phyloP scores from a whole-genome alignment of 2,888 invertebrate genomes.

The Byasa hedistus region DNA sequence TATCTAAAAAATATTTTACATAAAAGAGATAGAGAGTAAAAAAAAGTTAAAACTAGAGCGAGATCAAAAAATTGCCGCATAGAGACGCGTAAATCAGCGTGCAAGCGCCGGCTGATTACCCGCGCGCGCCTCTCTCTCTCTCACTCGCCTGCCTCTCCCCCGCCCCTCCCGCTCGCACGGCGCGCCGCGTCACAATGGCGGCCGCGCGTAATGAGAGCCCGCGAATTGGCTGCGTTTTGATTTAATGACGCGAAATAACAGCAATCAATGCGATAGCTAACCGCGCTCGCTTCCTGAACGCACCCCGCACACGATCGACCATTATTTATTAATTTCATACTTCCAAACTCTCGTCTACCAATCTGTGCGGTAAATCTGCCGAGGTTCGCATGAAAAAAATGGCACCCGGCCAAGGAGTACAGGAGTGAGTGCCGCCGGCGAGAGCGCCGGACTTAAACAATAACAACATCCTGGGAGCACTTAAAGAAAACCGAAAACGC shows the following conservation, averaged over 20 bases:
- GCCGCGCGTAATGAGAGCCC: conserved; percentile 58
- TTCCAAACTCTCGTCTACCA: too few species aligned
- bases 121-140: conserved; percentile 41
- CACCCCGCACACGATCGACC: background rate
- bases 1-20: too few species aligned
- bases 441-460: conserved; percentile 38
- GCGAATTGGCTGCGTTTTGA: conserved; percentile 64
- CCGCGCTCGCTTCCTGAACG: background rate
- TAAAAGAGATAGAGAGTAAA: too few species aligned
- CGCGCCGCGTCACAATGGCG: conserved; percentile 50
- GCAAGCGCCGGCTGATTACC: conserved; percentile 55
- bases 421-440: conserved; percentile 17
- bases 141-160: too few species aligned
- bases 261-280: conserved; percentile 59
- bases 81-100: conserved; percentile 63
- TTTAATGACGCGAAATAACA: conserved; percentile 73
- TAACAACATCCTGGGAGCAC: conserved; percentile 43
- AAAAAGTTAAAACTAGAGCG: conserved; percentile 59
- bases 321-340: too few species aligned
- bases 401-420: conserved; percentile 13
- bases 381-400: background rate
- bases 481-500: conserved; percentile 55
- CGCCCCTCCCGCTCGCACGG: conserved; percentile 26
- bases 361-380: too few species aligned
- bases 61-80: conserved; percentile 64